These are phyloP conservation scores for Ethmia dodecea DNA, from an alignment of 2,888 invertebrate species.

Conservation along the genomic window DNA sequence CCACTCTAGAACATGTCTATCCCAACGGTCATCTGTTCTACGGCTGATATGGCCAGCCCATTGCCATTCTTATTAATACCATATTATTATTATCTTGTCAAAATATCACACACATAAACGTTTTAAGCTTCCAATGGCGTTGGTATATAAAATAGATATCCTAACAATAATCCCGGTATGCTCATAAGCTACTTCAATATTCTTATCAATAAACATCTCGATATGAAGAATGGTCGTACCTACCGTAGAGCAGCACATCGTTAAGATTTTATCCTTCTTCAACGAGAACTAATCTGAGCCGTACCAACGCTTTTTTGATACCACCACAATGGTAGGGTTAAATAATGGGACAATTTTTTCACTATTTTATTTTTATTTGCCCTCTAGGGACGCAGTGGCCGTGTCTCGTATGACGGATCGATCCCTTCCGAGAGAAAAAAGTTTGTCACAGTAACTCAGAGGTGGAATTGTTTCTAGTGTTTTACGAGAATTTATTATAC, in stretches of 20 bases:
- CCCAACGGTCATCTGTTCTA: neutral
- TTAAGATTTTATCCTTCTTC: conserved; percentile 71
- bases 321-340: conserved; percentile 60
- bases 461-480: too few relatives aligned
- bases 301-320: conserved; percentile 26
- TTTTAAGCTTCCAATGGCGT: neutral
- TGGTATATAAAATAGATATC: conserved; percentile 1
- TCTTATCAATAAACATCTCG: conserved; percentile 68
- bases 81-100: too few relatives aligned
- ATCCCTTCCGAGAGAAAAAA: conserved; percentile 39
- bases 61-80: neutral
- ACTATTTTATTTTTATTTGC: conserved; percentile 53
- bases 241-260: conserved; percentile 55
- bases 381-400: conserved; percentile 39
- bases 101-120: too few relatives aligned
- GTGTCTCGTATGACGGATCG: conserved; percentile 64
- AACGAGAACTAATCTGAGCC: conserved; percentile 67
- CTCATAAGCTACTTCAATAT: conserved; percentile 42
- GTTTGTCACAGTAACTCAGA: conserved; percentile 21
- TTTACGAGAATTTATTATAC: too few relatives aligned
- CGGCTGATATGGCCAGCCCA: neutral
- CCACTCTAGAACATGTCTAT: neutral
- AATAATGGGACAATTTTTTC: conserved; percentile 59
- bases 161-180: conserved; percentile 5
- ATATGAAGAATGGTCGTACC: conserved; percentile 57